These are phyloP conservation scores for Apeira syringaria DNA, from an alignment of 2,888 invertebrate genomes.

Conservation along the genomic window DNA sequence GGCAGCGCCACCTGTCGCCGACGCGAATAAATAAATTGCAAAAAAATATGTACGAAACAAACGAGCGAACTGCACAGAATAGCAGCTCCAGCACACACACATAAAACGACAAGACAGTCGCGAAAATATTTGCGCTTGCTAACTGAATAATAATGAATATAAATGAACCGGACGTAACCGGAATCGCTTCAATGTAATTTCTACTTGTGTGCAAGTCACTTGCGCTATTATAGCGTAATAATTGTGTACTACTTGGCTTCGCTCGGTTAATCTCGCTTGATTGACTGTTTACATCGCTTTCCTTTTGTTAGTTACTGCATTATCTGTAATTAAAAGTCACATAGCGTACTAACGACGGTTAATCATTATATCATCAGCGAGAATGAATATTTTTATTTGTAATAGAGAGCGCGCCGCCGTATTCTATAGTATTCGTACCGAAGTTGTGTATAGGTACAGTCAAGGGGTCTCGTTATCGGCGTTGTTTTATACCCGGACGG, in stretches of 20 bases:
- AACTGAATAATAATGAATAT: constrained; percentile 51
- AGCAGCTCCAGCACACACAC: constrained; percentile 30
- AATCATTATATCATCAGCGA: constrained; percentile 5
- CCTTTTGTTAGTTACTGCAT: constrained; percentile 12
- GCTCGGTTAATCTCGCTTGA: constrained; percentile 24
- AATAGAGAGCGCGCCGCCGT: background rate
- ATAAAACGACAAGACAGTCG: constrained; percentile 41
- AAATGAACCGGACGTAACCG: constrained; percentile 42
- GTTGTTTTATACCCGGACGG: constrained; percentile 31
- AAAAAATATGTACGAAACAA: constrained; percentile 40
- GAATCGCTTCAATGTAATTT: constrained; percentile 42
- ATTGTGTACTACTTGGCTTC: constrained; percentile 28
- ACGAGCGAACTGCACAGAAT: constrained; percentile 40
- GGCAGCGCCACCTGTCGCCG: constrained; percentile 71
- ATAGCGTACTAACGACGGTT: constrained; percentile 8
- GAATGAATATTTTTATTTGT: background rate
- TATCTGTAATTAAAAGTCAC: constrained; percentile 8
- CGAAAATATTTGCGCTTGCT: constrained; percentile 59
- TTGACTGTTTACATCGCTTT: constrained; percentile 21
- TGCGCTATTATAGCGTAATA: constrained; percentile 26
- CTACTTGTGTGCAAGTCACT: constrained; percentile 30
- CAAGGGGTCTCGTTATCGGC: constrained; percentile 35
- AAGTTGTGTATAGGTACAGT: constrained; percentile 9
- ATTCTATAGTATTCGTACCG: constrained; percentile 7
- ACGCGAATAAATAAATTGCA: constrained; percentile 61